Evolutionary conservation across 1,140 invertebrate genomes (phyloP).

Genomic region (Melanaphis sacchari): DNA sequence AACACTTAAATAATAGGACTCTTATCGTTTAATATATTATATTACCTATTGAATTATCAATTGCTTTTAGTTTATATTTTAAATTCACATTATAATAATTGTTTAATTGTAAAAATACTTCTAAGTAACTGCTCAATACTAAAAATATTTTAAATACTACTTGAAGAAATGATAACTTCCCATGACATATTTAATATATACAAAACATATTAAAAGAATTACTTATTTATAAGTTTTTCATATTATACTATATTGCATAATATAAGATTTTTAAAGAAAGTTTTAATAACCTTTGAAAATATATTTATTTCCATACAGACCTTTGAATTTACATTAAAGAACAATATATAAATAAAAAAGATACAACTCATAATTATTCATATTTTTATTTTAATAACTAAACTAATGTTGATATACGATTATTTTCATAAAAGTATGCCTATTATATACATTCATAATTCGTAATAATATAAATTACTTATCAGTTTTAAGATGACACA

Average conservation of each 20-base stretch:
- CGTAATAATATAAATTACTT: not conserved
- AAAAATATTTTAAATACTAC: not conserved
- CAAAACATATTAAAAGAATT: not conserved
- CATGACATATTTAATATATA: not conserved
- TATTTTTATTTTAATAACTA: not conserved
- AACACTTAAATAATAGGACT: not conserved
- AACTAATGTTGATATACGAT: not conserved
- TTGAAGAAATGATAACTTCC: not conserved
- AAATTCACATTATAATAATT: not conserved
- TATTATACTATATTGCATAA: not conserved
- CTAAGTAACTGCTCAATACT: not conserved
- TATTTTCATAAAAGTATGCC: not conserved
- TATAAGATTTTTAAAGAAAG: not conserved
- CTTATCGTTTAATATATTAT: not conserved
- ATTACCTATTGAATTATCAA: not conserved
- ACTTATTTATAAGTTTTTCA: not conserved
- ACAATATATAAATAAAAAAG: not conserved
- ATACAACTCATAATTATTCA: not conserved
- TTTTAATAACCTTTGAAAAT: not conserved
- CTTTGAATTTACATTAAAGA: not conserved
- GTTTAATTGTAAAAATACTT: not conserved
- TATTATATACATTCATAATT: not conserved
- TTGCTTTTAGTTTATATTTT: not conserved
- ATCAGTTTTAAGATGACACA: not conserved
- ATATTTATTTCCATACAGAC: not conserved